Evolutionary conservation across 1,140 invertebrate genomes (phyloP).

Genomic region (Ylistrum balloti): DNA sequence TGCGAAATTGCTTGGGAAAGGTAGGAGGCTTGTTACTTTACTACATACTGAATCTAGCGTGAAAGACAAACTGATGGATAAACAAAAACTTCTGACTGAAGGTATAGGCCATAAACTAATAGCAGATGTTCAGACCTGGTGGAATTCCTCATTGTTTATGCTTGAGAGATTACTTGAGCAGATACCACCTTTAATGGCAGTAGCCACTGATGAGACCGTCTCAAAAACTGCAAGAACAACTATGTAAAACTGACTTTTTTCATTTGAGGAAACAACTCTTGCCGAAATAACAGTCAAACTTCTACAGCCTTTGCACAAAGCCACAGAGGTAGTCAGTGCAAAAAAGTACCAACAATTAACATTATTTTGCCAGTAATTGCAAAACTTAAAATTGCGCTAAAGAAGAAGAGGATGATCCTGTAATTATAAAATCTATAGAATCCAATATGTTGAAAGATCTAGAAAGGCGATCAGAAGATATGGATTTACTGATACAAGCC

Average conservation of each 20-base stretch:
- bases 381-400: slow-evolving; percentile 41
- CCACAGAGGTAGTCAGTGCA: slow-evolving; percentile 47
- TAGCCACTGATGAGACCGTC: slow-evolving; percentile 24
- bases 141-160: slow-evolving; percentile 54
- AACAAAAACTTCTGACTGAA: no score
- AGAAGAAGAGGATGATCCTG: slow-evolving; percentile 45
- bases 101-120: slow-evolving; percentile 50
- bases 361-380: slow-evolving; percentile 46
- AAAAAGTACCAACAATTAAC: slow-evolving; percentile 50
- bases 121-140: slow-evolving; percentile 50
- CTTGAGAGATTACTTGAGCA: slow-evolving; percentile 49
- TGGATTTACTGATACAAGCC: no score
- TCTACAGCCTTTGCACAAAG: slow-evolving; percentile 45
- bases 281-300: slow-evolving; percentile 44
- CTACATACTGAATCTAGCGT: not conserved
- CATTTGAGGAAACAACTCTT: slow-evolving; percentile 47
- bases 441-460: no score
- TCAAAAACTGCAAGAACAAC: slow-evolving; percentile 39
- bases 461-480: no score
- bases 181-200: slow-evolving; percentile 39
- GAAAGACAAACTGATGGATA: not conserved
- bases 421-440: no score
- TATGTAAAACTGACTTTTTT: slow-evolving; percentile 46
- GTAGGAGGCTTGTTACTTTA: not conserved
- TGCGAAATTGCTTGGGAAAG: not conserved